Conservation (phyloP, 2,113 vertebrate genomes). For the Spermophilus dauricus region DNA sequence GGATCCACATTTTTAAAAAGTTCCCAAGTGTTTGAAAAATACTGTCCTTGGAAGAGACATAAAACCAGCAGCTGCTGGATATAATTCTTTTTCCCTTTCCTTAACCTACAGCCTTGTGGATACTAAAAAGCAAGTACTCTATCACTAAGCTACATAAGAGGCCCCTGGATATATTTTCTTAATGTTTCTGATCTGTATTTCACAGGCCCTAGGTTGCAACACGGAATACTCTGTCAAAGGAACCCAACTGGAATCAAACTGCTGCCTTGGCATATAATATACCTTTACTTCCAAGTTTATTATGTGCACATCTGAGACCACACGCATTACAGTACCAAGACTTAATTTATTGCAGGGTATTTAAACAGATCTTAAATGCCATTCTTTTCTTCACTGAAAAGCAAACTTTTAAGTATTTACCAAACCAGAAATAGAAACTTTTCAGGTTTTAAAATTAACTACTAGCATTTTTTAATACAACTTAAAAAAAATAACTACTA, state of each 20-base stretch:
- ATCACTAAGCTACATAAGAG: neutral
- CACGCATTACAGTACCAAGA: neutral
- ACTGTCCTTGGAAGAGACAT: neutral
- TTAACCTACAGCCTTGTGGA: neutral
- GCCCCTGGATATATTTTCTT: neutral
- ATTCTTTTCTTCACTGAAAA: conserved; percentile 35
- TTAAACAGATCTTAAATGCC: neutral
- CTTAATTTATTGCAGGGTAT: neutral
- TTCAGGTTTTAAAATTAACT: conserved; percentile 16
- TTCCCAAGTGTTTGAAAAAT: neutral
- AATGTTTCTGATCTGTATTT: neutral
- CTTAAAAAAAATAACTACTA: conserved; percentile 10
- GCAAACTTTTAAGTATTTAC: neutral
- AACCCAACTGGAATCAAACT: neutral
- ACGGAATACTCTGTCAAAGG: neutral
- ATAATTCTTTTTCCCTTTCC: neutral
- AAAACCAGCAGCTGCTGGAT: neutral
- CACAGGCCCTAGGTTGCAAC: neutral
- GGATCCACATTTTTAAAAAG: neutral
- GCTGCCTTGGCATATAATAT: neutral
- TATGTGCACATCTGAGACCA: neutral
- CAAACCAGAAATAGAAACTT: neutral
- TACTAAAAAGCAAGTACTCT: neutral
- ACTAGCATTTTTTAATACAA: neutral
- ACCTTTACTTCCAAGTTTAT: conserved; percentile 35